A percentile compares a stretch with the other conserved stretches of the same genome.
Evolutionary conservation across 2,888 invertebrate genomes (phyloP).

Genomic region (Drosophila fungiperda): DNA sequence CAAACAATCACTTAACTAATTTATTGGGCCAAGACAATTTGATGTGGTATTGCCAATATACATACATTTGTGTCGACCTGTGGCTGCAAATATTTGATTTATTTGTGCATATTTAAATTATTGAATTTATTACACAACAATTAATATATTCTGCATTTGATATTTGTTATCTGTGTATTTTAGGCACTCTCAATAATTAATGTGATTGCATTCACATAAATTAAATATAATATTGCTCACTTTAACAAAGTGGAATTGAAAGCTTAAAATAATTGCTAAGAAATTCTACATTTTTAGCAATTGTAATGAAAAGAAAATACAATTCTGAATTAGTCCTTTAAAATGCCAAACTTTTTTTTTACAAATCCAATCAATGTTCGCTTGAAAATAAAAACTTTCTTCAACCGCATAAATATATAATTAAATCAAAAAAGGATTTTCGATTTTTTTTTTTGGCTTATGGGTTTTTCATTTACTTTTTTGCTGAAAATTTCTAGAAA

Average conservation of each 20-base stretch:
- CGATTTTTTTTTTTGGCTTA: not conserved
- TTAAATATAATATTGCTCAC: not conserved
- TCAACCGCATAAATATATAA: not conserved
- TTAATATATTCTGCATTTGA: not conserved
- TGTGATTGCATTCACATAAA: not conserved
- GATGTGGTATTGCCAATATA: slow-evolving; percentile 7
- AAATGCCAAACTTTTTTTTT: not conserved
- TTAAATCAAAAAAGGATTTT: not conserved
- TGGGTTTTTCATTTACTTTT: not conserved
- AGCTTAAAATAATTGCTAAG: not conserved
- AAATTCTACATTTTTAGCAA: not conserved
- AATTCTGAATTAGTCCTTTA: not conserved
- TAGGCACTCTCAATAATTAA: not conserved
- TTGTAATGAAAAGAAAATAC: not conserved
- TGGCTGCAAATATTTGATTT: slow-evolving; percentile 19
- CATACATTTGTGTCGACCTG: not conserved
- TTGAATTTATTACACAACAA: not conserved
- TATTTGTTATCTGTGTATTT: not conserved
- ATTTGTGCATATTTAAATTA: not conserved
- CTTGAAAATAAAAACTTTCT: not conserved
- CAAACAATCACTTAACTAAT: slow-evolving; percentile 17
- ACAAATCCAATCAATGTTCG: not conserved
- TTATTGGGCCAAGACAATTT: slow-evolving; percentile 15
- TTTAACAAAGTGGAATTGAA: not conserved
- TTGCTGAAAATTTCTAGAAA: not conserved